These are phyloP conservation scores for Eptesicus fuscus DNA, from an alignment of 2,113 vertebrate species.

Conservation along the genomic window DNA sequence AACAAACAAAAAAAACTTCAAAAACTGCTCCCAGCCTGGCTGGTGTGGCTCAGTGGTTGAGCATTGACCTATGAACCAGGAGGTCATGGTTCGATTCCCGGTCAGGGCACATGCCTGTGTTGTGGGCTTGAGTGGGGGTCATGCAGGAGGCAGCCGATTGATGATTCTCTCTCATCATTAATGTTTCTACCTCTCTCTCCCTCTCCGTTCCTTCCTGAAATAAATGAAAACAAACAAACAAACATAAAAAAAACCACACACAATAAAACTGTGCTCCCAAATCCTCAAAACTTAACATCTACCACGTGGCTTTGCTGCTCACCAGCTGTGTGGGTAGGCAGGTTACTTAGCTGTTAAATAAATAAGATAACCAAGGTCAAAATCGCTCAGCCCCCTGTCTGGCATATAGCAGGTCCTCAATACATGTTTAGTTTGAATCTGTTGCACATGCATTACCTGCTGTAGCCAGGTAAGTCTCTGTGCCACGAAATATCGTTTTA, in stretches of 20 bases:
- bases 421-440: background rate
- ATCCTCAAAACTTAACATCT: background rate
- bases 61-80: no score
- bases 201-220: no score
- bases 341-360: background rate
- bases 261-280: background rate
- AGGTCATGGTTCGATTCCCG: no score
- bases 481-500: background rate
- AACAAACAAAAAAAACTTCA: background rate
- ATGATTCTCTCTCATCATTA: no score
- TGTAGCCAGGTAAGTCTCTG: background rate
- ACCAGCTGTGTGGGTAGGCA: background rate
- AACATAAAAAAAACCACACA: no score
- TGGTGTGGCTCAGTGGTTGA: no score
- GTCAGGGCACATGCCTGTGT: no score
- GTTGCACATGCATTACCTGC: accelerated
- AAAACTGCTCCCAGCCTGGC: background rate
- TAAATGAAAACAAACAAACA: no score
- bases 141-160: no score
- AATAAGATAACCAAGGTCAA: background rate
- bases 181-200: no score
- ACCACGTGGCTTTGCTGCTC: background rate
- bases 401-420: background rate
- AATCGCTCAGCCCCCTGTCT: no score
- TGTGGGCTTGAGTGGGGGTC: no score